These are phyloP conservation scores for Bubo scandiacus DNA, from an alignment of 2,113 vertebrate genomes.

Conservation along the genomic window DNA sequence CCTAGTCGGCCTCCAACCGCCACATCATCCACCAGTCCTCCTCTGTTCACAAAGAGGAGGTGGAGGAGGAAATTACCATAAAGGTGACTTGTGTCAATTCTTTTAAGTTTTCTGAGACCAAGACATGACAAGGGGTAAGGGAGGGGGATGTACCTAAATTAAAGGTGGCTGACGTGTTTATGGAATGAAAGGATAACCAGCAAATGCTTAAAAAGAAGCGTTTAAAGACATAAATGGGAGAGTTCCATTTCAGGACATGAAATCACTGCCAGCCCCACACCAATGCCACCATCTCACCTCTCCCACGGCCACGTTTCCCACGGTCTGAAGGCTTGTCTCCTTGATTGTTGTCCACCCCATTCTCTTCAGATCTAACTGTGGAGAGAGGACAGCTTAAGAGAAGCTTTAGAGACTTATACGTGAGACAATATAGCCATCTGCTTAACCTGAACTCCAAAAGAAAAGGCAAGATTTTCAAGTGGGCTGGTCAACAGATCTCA, in stretches of 20 bases:
- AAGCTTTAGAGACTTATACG: neutral
- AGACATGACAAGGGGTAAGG: neutral
- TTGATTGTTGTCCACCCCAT: slow-evolving; percentile 86
- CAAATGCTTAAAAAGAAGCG: neutral
- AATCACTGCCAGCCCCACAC: neutral
- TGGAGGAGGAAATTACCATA: neutral
- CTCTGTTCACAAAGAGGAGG: no score
- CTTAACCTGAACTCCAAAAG: neutral
- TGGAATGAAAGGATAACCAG: neutral
- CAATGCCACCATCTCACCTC: slow-evolving; percentile 77
- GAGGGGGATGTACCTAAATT: no score
- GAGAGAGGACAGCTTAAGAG: slow-evolving; percentile 18
- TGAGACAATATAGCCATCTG: neutral
- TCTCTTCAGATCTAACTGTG: slow-evolving; percentile 89
- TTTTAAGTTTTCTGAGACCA: neutral
- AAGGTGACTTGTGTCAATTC: neutral
- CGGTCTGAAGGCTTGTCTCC: slow-evolving; percentile 86
- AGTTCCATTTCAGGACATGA: neutral
- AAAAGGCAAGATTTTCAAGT: neutral
- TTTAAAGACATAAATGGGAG: neutral
- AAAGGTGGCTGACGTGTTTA: neutral
- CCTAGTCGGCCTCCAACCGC: no score
- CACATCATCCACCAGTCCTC: no score
- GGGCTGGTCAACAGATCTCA: neutral
- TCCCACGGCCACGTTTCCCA: slow-evolving; percentile 85